Conservation (phyloP, 2,888 invertebrate species). For the Drosophila setosimentum region DNA sequence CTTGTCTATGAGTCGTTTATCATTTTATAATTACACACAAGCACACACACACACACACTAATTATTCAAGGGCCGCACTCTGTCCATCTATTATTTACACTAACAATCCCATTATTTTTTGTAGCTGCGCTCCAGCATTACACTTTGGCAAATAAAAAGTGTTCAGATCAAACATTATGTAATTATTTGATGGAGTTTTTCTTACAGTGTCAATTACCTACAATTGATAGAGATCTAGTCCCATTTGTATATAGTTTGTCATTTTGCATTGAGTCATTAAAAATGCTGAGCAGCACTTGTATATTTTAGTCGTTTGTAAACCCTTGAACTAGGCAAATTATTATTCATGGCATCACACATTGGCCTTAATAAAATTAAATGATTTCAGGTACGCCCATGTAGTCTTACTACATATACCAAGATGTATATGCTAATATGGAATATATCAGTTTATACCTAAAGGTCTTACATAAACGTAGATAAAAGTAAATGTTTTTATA, state of each 20-base stretch:
- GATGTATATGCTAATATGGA: neutral
- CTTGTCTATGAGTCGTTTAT: slow-evolving; percentile 17
- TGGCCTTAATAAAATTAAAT: slow-evolving; percentile 20
- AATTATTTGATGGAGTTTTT: slow-evolving; percentile 2
- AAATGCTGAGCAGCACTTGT: slow-evolving; percentile 23
- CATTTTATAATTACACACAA: slow-evolving; percentile 20
- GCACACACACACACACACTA: neutral
- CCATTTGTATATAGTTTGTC: neutral
- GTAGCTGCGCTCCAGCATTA: slow-evolving; percentile 13
- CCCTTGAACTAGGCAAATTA: slow-evolving; percentile 33
- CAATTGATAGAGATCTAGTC: neutral
- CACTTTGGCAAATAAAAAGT: slow-evolving; percentile 30
- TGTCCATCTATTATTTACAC: slow-evolving; percentile 7
- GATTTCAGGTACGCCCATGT: slow-evolving; percentile 14
- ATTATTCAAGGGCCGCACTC: slow-evolving; percentile 7
- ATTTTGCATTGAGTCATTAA: slow-evolving; percentile 11
- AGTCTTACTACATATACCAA: neutral
- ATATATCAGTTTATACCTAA: neutral
- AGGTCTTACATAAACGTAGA: neutral
- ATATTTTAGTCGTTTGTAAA: slow-evolving; percentile 16
- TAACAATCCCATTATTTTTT: slow-evolving; percentile 12
- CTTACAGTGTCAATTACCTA: neutral
- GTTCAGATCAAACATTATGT: slow-evolving; percentile 14
- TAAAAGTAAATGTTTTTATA: neutral
- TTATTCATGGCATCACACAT: slow-evolving; percentile 19